A percentile compares a stretch with the other conserved stretches of the same genome.
These are phyloP conservation scores for Diogma glabrata DNA, from an alignment of 2,888 invertebrate genomes.

Conservation along the genomic window DNA sequence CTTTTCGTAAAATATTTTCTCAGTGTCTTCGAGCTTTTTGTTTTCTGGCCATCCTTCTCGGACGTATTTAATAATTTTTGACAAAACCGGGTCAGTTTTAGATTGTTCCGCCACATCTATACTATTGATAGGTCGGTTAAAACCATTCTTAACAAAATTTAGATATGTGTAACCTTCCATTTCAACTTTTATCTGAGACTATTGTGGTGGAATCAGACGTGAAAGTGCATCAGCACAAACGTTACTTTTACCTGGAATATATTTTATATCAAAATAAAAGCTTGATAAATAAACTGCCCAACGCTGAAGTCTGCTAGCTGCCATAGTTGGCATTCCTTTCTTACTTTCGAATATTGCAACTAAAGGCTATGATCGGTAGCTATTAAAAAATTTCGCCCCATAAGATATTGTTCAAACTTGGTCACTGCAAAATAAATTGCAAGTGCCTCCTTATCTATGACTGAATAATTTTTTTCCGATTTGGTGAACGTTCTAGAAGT, in stretches of 20 bases:
- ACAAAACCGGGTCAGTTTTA: too few species aligned
- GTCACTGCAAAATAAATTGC: too few species aligned
- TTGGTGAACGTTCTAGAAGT: background rate
- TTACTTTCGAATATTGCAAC: slow-evolving; percentile 10
- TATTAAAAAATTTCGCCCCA: slow-evolving; percentile 8
- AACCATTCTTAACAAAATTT: slow-evolving; percentile 3
- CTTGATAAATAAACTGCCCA: slow-evolving; percentile 12
- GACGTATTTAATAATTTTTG: too few species aligned
- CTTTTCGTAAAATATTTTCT: too few species aligned
- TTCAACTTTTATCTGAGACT: background rate
- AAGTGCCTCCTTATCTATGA: too few species aligned
- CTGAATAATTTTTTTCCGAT: background rate
- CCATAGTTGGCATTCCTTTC: slow-evolving; percentile 10
- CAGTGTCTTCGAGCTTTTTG: too few species aligned
- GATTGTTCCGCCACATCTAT: too few species aligned
- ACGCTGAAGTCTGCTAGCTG: slow-evolving; percentile 11
- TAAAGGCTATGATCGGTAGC: slow-evolving; percentile 12
- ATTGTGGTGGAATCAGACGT: too few species aligned
- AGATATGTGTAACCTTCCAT: background rate
- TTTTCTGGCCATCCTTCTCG: too few species aligned
- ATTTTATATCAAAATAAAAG: slow-evolving; percentile 11
- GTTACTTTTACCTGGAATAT: too few species aligned
- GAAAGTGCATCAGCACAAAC: slow-evolving; percentile 3
- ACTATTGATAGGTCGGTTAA: too few species aligned
- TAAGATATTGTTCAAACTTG: background rate